Evolutionary conservation across 2,113 vertebrate species (phyloP).

Genomic region (Apodemus sylvaticus): DNA sequence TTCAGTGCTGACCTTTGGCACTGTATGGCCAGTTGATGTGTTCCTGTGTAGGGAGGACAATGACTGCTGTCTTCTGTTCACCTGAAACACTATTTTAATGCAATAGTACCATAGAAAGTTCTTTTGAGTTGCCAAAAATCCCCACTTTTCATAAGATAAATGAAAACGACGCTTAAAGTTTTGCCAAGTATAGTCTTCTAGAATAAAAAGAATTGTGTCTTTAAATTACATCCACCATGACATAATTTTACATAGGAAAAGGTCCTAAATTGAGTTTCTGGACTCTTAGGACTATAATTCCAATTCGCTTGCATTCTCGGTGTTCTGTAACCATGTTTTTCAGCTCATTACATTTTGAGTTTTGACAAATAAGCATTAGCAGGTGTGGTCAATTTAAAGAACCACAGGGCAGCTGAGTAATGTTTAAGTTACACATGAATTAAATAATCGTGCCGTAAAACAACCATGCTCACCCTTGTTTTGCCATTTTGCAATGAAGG

Average conservation of each 20-base stretch:
- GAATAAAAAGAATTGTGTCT: not conserved
- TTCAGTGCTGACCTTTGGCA: not conserved
- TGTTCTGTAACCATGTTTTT: slow-evolving; percentile 10
- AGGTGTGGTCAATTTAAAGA: slow-evolving; percentile 10
- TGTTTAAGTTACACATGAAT: not conserved
- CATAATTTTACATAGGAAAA: slow-evolving; percentile 11
- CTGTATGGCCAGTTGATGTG: too few relatives aligned
- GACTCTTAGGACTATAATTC: not conserved
- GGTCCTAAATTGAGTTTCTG: not conserved
- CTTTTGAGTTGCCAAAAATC: not conserved
- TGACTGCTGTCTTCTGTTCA: not conserved
- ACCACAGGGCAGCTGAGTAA: not conserved
- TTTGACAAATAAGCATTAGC: slow-evolving; percentile 29
- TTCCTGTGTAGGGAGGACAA: too few relatives aligned
- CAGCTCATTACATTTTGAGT: slow-evolving; percentile 10
- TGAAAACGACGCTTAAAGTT: not conserved
- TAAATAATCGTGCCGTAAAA: not conserved
- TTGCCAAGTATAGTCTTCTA: not conserved
- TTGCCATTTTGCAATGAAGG: not conserved
- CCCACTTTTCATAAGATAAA: not conserved
- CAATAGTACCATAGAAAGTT: not conserved
- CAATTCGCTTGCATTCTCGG: not conserved
- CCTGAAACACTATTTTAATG: not conserved
- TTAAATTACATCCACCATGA: not conserved
- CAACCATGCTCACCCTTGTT: not conserved